Evolutionary conservation across 2,888 invertebrate species (phyloP).

Genomic region (Aphrophora alni): DNA sequence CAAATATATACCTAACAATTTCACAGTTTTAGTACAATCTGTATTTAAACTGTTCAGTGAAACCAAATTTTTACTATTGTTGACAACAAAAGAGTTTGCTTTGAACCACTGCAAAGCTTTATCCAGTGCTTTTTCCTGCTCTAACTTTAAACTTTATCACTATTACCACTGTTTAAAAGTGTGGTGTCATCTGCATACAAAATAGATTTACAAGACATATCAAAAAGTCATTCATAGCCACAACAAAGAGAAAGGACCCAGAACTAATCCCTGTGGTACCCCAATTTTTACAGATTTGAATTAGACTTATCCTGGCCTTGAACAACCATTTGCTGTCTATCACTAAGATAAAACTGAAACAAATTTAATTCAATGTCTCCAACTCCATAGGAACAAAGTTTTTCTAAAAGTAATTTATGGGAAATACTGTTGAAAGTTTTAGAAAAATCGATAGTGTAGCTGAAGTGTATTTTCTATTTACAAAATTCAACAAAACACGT

Average conservation of each 20-base stretch:
- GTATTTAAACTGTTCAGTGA: too few species aligned
- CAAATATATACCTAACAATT: constrained; percentile 4
- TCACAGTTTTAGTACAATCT: constrained; percentile 12
- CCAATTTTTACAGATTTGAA: not conserved
- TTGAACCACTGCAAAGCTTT: too few species aligned
- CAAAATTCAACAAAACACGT: constrained; percentile 11
- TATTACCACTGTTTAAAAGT: too few species aligned
- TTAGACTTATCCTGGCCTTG: not conserved
- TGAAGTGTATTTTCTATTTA: not conserved
- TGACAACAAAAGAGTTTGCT: too few species aligned
- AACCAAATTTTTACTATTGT: not conserved
- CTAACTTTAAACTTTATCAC: too few species aligned
- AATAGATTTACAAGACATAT: too few species aligned
- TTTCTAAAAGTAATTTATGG: constrained; percentile 9
- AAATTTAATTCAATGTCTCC: too few species aligned
- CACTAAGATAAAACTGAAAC: too few species aligned
- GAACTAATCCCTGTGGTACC: too few species aligned
- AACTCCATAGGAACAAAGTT: too few species aligned
- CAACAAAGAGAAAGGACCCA: not conserved
- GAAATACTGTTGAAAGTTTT: constrained; percentile 22
- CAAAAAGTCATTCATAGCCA: constrained; percentile 15
- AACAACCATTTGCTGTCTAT: too few species aligned
- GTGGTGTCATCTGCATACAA: too few species aligned
- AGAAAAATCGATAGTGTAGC: constrained; percentile 6
- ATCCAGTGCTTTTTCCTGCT: not conserved